Conservation (phyloP, 2,797 vertebrate genomes). For the Pteronotus mesoamericanus region DNA sequence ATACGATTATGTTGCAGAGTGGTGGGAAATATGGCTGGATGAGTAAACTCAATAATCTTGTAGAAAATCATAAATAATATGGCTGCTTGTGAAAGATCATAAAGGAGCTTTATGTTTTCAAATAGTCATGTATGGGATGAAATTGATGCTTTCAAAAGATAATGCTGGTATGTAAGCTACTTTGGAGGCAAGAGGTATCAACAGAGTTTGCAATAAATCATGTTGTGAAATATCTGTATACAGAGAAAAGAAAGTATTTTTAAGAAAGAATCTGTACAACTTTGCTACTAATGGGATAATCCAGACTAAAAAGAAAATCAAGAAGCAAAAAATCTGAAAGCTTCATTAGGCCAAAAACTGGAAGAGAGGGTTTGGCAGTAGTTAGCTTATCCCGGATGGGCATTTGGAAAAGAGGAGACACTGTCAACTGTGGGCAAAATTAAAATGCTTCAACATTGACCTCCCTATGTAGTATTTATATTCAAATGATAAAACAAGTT, state of each 20-base stretch:
- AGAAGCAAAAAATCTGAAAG: background rate
- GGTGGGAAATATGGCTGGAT: background rate
- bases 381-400: background rate
- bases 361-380: background rate
- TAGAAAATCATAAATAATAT: background rate
- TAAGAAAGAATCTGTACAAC: background rate
- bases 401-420: background rate
- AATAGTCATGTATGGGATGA: background rate
- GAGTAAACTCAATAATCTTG: background rate
- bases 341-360: background rate
- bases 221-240: slow-evolving; percentile 4
- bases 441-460: background rate
- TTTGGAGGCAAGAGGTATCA: background rate
- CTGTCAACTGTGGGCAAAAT: background rate
- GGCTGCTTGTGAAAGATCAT: background rate
- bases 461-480: background rate
- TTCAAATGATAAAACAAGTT: background rate
- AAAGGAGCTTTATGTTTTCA: background rate
- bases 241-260: background rate
- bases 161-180: background rate
- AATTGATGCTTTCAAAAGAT: background rate
- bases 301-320: slow-evolving; percentile 19
- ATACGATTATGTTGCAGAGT: background rate
- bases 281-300: background rate
- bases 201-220: background rate